Percentiles rank a stretch among this genome's conserved stretches.
phyloP scores from a whole-genome alignment of 2,888 invertebrate genomes.

The Tetragonisca angustula region DNA sequence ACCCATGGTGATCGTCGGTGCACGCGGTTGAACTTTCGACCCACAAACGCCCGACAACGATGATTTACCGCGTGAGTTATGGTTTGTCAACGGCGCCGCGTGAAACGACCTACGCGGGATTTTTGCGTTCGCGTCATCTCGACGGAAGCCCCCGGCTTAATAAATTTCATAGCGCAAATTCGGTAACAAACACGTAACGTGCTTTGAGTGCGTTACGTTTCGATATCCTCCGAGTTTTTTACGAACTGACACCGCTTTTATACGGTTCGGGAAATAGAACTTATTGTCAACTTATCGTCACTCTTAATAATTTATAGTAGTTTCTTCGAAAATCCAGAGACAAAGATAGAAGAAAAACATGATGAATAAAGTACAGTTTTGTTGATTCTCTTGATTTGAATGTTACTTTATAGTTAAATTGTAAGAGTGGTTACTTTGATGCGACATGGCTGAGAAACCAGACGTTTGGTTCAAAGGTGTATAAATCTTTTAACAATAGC shows the following conservation, averaged over 20 bases:
- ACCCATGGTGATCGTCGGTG: background rate
- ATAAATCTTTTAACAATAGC: too few relatives aligned
- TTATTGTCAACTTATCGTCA: background rate
- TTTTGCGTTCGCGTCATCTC: background rate
- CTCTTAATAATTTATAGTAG: background rate
- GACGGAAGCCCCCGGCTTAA: slow-evolving; percentile 27
- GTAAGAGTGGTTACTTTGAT: too few relatives aligned
- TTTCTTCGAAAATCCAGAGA: background rate
- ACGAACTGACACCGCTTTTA: background rate
- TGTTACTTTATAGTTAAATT: too few relatives aligned
- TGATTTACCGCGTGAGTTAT: slow-evolving; percentile 36
- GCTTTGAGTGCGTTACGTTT: slow-evolving; percentile 5
- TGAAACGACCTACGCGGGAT: slow-evolving; percentile 14
- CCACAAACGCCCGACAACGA: slow-evolving; percentile 29
- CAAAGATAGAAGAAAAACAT: background rate
- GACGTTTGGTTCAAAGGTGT: too few relatives aligned
- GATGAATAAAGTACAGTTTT: too few relatives aligned
- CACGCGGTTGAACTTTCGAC: slow-evolving; percentile 47
- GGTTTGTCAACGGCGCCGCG: slow-evolving; percentile 25
- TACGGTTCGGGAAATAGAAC: too few relatives aligned
- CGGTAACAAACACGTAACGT: slow-evolving; percentile 9
- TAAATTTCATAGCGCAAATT: slow-evolving; percentile 27
- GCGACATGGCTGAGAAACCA: too few relatives aligned
- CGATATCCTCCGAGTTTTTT: background rate
- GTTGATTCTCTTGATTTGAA: too few relatives aligned